Conservation (phyloP, 2,797 vertebrate genomes). For the Apogon hyalosoma region DNA sequence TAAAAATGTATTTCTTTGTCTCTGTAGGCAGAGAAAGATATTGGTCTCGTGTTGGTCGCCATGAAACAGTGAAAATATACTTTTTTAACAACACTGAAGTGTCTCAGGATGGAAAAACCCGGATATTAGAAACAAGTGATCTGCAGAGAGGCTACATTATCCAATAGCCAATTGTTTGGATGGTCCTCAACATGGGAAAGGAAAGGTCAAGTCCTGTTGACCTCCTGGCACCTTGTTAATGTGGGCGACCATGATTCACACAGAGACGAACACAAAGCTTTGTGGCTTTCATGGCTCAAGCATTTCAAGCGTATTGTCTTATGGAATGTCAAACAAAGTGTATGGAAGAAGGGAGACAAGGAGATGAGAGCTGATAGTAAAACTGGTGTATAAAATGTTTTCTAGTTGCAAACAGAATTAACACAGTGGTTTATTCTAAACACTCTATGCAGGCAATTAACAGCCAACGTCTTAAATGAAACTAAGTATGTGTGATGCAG, state of each 20-base stretch:
- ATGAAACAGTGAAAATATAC: slow-evolving; percentile 33
- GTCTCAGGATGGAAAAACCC: slow-evolving; percentile 22
- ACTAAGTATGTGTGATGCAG: neutral
- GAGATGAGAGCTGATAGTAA: slow-evolving; percentile 33
- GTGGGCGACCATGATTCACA: slow-evolving; percentile 15
- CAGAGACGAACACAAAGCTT: slow-evolving; percentile 21
- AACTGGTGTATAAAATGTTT: slow-evolving; percentile 21
- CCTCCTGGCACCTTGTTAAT: slow-evolving; percentile 32
- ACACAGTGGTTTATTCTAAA: slow-evolving; percentile 19
- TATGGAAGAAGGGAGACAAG: slow-evolving; percentile 23
- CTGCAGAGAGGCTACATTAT: slow-evolving; percentile 9
- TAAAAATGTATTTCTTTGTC: slow-evolving; percentile 40
- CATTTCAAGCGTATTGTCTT: slow-evolving; percentile 33
- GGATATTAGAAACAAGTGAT: slow-evolving; percentile 28
- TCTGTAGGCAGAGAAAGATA: slow-evolving; percentile 31
- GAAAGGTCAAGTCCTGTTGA: slow-evolving; percentile 30
- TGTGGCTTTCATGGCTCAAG: slow-evolving; percentile 43
- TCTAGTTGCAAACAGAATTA: slow-evolving; percentile 25
- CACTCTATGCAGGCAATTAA: slow-evolving; percentile 4
- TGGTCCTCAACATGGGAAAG: slow-evolving; percentile 6
- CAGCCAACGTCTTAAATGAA: slow-evolving; percentile 9
- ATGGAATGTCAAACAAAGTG: slow-evolving; percentile 19
- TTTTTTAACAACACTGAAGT: slow-evolving; percentile 35
- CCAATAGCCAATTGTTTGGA: slow-evolving; percentile 3
- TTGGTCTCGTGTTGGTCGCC: slow-evolving; percentile 24